These are phyloP conservation scores for Urechis unicinctus DNA, from an alignment of 2,888 invertebrate species.

Conservation along the genomic window DNA sequence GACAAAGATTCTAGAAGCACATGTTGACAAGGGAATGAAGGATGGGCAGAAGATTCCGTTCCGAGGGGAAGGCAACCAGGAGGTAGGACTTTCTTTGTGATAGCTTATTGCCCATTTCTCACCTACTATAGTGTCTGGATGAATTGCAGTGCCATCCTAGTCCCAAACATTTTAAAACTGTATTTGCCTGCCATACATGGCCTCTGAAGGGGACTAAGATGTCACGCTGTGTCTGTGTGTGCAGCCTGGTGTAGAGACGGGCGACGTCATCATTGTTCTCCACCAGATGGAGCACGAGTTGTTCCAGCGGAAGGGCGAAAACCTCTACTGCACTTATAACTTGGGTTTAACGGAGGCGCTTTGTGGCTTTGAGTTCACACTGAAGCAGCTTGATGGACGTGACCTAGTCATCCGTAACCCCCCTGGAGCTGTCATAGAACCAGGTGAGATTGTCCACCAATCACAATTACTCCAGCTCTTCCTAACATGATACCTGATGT, in stretches of 20 bases:
- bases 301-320: slow-evolving; percentile 72
- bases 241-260: slow-evolving; percentile 75
- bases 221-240: no score
- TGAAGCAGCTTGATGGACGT: slow-evolving; percentile 86
- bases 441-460: slow-evolving; percentile 61
- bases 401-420: slow-evolving; percentile 71
- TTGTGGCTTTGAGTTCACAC: slow-evolving; percentile 77
- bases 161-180: no score
- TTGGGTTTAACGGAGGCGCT: slow-evolving; percentile 81
- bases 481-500: no score
- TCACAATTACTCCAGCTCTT: no score
- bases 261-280: slow-evolving; percentile 82
- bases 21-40: slow-evolving; percentile 82
- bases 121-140: not conserved
- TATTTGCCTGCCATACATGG: no score
- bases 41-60: slow-evolving; percentile 81
- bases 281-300: slow-evolving; percentile 72
- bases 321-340: slow-evolving; percentile 62
- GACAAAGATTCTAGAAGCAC: slow-evolving; percentile 77
- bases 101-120: not conserved
- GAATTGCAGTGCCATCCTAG: no score
- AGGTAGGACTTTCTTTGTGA: slow-evolving; percentile 45
- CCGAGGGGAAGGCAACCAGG: slow-evolving; percentile 82
- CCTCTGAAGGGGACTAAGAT: no score
- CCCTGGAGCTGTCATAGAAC: slow-evolving; percentile 76